Conservation (phyloP, 2,113 vertebrate genomes). For the Pantherophis guttatus region DNA sequence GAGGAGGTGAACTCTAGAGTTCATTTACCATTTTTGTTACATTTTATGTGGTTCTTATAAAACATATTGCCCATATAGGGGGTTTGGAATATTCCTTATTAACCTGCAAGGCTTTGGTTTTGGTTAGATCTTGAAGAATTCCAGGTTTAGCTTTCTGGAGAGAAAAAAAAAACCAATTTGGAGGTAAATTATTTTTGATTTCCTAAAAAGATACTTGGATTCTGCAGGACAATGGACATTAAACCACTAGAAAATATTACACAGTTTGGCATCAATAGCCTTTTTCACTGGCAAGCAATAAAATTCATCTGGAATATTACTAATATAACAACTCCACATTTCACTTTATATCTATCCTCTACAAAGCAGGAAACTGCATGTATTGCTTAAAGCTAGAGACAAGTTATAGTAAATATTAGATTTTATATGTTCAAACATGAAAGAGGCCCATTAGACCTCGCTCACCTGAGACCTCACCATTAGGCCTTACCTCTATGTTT, state of each 20-base stretch:
- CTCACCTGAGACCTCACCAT: neutral
- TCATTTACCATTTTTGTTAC: neutral
- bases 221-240: neutral
- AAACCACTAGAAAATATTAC: neutral
- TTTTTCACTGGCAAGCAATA: neutral
- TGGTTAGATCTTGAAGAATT: neutral
- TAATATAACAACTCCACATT: neutral
- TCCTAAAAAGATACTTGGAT: neutral
- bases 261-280: neutral
- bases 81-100: neutral
- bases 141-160: neutral
- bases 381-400: neutral
- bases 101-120: neutral
- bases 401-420: neutral
- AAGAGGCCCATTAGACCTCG: neutral
- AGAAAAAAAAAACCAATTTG: neutral
- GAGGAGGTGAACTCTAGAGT: neutral
- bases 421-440: neutral
- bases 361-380: neutral
- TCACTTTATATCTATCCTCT: neutral
- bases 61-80: neutral
- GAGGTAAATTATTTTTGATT: neutral
- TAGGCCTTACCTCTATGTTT: neutral
- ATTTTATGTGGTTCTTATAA: neutral
- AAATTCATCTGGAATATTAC: neutral